phyloP scores from a whole-genome alignment of 2,888 invertebrate species.

The Apoda limacodes region DNA sequence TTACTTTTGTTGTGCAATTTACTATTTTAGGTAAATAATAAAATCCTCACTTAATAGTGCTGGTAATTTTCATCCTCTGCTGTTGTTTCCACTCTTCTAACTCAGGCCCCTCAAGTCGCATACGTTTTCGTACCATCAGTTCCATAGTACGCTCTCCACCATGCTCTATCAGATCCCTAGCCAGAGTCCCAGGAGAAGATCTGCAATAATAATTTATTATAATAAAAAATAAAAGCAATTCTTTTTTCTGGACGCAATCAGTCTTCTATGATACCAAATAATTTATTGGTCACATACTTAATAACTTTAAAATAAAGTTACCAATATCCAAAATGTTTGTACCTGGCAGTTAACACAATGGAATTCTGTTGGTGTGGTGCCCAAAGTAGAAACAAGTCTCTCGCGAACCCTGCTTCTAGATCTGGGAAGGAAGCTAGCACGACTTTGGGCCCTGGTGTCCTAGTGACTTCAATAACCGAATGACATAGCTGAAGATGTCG shows the following conservation, averaged over 20 bases:
- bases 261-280: too few species aligned
- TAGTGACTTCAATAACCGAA: constrained; percentile 82
- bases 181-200: constrained; percentile 84
- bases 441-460: constrained; percentile 84
- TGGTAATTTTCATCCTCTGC: constrained; percentile 55
- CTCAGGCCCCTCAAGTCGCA: constrained; percentile 82
- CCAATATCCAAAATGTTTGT: too few species aligned
- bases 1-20: too few species aligned
- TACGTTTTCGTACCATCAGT: constrained; percentile 75
- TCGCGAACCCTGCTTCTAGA: constrained; percentile 93
- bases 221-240: too few species aligned
- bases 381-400: constrained; percentile 96
- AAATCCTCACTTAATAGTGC: constrained; percentile 37
- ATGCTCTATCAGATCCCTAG: constrained; percentile 82
- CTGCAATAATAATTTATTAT: constrained; percentile 37
- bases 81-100: constrained; percentile 80
- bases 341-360: constrained; percentile 91
- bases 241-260: too few species aligned
- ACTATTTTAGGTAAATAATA: neutral
- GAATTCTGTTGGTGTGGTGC: constrained; percentile 92
- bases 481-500: constrained; percentile 95
- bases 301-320: too few species aligned
- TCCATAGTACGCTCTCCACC: constrained; percentile 80
- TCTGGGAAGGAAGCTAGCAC: constrained; percentile 96
- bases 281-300: too few species aligned